phyloP scores from a whole-genome alignment of 1,140 invertebrate species.

The Odontomachus brunneus region DNA sequence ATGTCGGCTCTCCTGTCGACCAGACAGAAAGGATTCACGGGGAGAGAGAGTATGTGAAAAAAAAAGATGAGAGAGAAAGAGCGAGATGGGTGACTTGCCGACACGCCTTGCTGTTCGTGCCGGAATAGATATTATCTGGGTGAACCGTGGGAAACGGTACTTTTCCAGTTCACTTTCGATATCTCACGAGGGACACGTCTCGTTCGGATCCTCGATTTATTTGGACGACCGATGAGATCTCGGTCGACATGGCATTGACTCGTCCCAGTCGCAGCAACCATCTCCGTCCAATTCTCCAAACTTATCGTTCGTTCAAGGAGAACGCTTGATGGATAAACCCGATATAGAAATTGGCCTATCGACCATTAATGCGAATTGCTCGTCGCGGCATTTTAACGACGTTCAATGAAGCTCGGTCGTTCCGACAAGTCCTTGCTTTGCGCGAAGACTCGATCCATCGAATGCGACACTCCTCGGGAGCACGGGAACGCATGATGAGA shows the following conservation, averaged over 20 bases:
- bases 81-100: background rate
- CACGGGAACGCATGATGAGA: background rate
- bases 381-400: no score
- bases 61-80: background rate
- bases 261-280: background rate
- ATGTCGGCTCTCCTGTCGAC: slow-evolving; percentile 46
- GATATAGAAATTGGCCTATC: no score
- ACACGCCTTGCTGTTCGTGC: slow-evolving; percentile 54
- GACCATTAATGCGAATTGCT: no score
- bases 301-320: no score
- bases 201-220: slow-evolving; percentile 18
- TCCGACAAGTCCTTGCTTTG: background rate
- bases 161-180: slow-evolving; percentile 10
- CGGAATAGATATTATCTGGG: slow-evolving; percentile 46
- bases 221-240: slow-evolving; percentile 1
- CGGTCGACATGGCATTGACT: background rate
- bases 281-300: background rate
- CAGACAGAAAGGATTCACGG: slow-evolving; percentile 37
- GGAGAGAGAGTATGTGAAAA: background rate
- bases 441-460: no score
- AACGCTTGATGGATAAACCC: no score
- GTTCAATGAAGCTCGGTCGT: no score
- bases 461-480: background rate
- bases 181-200: background rate
- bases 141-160: slow-evolving; percentile 72